These are phyloP conservation scores for Urocitellus parryii DNA, from an alignment of 2,113 vertebrate species.

Conservation along the genomic window DNA sequence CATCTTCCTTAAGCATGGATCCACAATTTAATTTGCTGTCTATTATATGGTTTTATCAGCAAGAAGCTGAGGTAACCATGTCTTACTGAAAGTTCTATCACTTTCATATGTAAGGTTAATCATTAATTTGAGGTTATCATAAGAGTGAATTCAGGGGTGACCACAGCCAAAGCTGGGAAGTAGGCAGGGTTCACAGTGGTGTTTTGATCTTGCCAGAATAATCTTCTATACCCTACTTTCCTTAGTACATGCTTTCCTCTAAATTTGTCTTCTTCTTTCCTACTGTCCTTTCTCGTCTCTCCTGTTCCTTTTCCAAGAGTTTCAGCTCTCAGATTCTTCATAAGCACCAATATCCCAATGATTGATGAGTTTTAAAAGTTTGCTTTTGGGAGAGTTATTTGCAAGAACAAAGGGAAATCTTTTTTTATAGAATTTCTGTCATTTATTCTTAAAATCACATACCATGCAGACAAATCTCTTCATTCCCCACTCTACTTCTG, in stretches of 20 bases:
- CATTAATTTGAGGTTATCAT: neutral
- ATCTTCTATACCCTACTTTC: neutral
- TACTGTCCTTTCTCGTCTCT: neutral
- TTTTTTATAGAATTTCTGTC: constrained; percentile 11
- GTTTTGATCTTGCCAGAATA: neutral
- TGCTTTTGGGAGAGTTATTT: neutral
- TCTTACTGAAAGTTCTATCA: neutral
- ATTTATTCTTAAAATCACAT: constrained; percentile 1
- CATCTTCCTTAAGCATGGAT: neutral
- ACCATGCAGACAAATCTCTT: neutral
- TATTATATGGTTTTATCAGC: neutral
- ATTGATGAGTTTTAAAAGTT: neutral
- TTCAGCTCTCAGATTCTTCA: neutral
- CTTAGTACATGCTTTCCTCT: neutral
- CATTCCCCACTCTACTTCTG: neutral
- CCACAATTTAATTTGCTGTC: neutral
- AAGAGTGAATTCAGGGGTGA: neutral
- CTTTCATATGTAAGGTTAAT: neutral
- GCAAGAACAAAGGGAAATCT: neutral
- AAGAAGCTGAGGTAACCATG: neutral
- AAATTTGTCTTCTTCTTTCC: neutral
- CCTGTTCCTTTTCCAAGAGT: neutral
- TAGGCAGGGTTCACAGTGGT: neutral
- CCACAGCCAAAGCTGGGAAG: neutral
- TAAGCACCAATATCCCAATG: neutral